Percentiles rank a stretch among this genome's conserved stretches.
These are phyloP conservation scores for Ypsolopha scabrella DNA, from an alignment of 2,888 invertebrate genomes.

Conservation along the genomic window DNA sequence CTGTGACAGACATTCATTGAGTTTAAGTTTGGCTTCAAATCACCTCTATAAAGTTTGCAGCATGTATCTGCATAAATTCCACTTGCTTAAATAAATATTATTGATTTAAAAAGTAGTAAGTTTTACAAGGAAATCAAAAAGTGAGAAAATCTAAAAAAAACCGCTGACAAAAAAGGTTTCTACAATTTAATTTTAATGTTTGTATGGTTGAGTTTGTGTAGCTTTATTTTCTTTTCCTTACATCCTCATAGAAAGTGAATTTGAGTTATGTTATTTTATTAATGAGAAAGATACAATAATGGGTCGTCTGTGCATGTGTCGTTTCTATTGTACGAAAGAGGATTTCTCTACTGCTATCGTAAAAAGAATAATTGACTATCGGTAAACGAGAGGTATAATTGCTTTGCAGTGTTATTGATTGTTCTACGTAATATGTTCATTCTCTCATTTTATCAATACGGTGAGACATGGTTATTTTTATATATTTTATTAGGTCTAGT, in stretches of 20 bases:
- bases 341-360: constrained; percentile 2
- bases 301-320: constrained; percentile 14
- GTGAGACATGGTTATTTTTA: neutral
- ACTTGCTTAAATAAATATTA: neutral
- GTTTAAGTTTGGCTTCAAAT: too few species aligned
- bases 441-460: neutral
- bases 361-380: constrained; percentile 32
- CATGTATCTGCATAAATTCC: too few species aligned
- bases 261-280: neutral
- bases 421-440: constrained; percentile 6
- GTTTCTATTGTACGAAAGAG: constrained; percentile 1
- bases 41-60: too few species aligned
- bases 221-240: neutral
- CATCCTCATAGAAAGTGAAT: constrained; percentile 6
- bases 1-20: too few species aligned
- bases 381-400: constrained; percentile 24
- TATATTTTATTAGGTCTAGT: neutral
- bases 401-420: constrained; percentile 23
- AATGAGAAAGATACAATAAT: constrained; percentile 27
- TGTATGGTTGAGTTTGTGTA: neutral
- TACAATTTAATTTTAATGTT: neutral
- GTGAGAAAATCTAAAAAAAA: too few species aligned
- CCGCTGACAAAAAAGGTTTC: too few species aligned
- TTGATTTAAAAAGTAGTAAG: neutral
- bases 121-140: too few species aligned